phyloP scores from a whole-genome alignment of 2,113 vertebrate species.

The Mobula hypostoma region DNA sequence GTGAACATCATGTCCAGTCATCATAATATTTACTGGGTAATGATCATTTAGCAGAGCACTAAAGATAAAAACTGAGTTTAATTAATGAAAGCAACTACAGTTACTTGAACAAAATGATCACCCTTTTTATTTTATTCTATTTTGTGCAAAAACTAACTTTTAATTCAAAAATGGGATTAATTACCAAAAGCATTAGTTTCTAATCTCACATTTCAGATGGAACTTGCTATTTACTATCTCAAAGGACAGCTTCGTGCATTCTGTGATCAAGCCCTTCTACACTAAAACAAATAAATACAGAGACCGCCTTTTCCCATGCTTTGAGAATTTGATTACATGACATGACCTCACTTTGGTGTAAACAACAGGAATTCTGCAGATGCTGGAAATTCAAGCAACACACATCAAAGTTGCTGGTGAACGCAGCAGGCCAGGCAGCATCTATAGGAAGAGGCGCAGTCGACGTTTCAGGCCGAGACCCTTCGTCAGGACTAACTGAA shows the following conservation, averaged over 20 bases:
- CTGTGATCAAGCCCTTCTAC: neutral
- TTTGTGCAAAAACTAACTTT: neutral
- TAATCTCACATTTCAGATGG: neutral
- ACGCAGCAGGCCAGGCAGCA: too few species aligned
- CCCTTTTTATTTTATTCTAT: neutral
- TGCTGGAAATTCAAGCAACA: too few species aligned
- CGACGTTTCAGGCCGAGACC: too few species aligned
- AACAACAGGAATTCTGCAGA: too few species aligned
- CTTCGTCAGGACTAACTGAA: too few species aligned
- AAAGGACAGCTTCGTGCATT: neutral
- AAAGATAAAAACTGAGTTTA: neutral
- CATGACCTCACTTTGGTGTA: slow-evolving; percentile 31
- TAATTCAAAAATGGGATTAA: neutral
- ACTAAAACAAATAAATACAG: neutral
- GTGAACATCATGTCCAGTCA: neutral
- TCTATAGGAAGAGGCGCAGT: too few species aligned
- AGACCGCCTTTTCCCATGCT: slow-evolving; percentile 11
- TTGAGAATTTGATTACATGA: slow-evolving; percentile 22
- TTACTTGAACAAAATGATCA: neutral
- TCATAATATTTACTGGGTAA: neutral
- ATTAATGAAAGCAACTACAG: neutral
- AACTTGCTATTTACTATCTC: neutral
- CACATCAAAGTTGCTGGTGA: too few species aligned
- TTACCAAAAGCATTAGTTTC: neutral
- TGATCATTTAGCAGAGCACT: neutral